Evolutionary conservation across 2,888 invertebrate species (phyloP), one percentile per base, ranked within the genome.

Genomic region (Melanophora roralis): DNA sequence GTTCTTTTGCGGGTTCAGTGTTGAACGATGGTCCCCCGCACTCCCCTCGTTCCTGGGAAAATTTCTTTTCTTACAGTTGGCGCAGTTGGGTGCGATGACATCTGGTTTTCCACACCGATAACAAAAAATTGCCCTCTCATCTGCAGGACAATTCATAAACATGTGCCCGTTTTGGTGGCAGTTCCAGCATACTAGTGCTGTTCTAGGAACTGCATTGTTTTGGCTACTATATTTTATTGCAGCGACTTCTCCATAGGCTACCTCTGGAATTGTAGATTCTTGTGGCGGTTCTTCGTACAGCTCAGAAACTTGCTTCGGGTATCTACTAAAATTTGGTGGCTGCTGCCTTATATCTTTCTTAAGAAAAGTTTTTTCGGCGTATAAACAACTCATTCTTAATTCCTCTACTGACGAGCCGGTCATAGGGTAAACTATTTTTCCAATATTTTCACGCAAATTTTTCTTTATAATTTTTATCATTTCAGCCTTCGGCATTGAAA

Each of bases 11-110:
- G 49, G 49, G 49, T n/a, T 23, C 1, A 1, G 12, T 23, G 49
- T 3, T 1, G 23, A 49, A 49, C 51, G 51, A 47, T 38, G 65
- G 65, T 65, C 38, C 51, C 65, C 65, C 51, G 65, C 47, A 2
- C 3, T 21, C 21, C 51, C 65, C 4, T 38, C 51, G 51, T 36
- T 65, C 65, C 27, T 23, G n/a, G 5, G 32, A 49, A 47, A 47
- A 51, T 65, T 65, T 40, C 40, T 1, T n/a, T 21, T 12, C 2
- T n/a, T 21, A 23, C 65, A 65, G 16, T 49, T 51, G 1, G 19
- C 2, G 14, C 67, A 67, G 7, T 67, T 49, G 1, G 67, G 67
- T 1, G 67, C 4, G 9, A 53, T 67, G 0, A 53, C 53, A 4
- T 53, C 67, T 0, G 67, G 67, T 16, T 53, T 67, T n/a, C n/a